These are phyloP conservation scores for Papilio gigon DNA, from an alignment of 2,888 invertebrate genomes.

Conservation along the genomic window DNA sequence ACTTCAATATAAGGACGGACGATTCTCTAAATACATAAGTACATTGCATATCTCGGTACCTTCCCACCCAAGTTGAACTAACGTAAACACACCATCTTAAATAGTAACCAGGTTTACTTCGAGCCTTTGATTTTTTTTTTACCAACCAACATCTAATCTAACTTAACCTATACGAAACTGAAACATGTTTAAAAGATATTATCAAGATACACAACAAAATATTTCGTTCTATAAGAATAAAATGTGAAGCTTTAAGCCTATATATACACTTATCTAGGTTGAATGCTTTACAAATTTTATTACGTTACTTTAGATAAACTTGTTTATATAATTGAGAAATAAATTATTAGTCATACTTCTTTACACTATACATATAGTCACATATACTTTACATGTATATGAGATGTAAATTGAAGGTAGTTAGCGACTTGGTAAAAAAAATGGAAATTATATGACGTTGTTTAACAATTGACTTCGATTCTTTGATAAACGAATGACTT, in stretches of 20 bases:
- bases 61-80: neutral
- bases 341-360: neutral
- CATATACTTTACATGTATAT: neutral
- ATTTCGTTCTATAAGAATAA: too few species aligned
- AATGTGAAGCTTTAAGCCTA: too few species aligned
- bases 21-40: neutral
- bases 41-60: neutral
- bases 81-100: too few species aligned
- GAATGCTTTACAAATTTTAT: slow-evolving; percentile 15
- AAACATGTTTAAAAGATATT: neutral
- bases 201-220: neutral
- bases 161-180: neutral
- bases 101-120: neutral
- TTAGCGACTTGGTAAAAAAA: slow-evolving; percentile 11
- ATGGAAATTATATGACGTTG: neutral
- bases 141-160: neutral
- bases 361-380: too few species aligned
- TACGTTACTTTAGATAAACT: slow-evolving; percentile 5
- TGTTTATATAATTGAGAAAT: slow-evolving; percentile 8
- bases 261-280: neutral
- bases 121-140: neutral
- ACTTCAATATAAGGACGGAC: neutral
- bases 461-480: neutral
- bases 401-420: neutral
- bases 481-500: neutral